Evolutionary conservation across 2,797 vertebrate genomes (phyloP).

Genomic region (Pseudochaenichthys georgianus): DNA sequence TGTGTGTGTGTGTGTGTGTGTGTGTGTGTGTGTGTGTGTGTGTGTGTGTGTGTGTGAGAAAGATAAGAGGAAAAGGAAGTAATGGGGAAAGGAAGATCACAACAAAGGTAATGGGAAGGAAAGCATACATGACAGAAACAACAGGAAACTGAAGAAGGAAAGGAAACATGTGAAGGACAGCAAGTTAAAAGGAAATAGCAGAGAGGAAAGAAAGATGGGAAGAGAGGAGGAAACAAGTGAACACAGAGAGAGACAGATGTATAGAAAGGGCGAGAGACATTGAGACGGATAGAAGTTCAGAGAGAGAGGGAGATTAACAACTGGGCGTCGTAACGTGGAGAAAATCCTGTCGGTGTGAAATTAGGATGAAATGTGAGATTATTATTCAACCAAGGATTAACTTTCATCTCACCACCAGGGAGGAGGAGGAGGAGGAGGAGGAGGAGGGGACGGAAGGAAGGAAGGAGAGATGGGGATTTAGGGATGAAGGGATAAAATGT

Average conservation of each 20-base stretch:
- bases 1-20: conserved; percentile 5
- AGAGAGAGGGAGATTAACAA: conserved; percentile 83
- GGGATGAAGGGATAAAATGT: neutral
- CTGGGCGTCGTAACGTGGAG: conserved; percentile 86
- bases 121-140: neutral
- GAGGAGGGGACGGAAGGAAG: conserved; percentile 64
- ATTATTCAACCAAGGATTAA: conserved; percentile 92
- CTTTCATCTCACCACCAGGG: conserved; percentile 82
- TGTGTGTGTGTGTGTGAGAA: neutral
- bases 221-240: neutral
- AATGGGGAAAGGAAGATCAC: neutral
- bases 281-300: neutral
- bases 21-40: neutral
- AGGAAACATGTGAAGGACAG: too few species aligned
- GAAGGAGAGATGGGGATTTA: conserved; percentile 19
- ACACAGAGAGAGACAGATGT: conserved; percentile 5
- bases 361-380: conserved; percentile 95
- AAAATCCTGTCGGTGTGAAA: conserved; percentile 92
- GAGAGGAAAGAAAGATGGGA: neutral
- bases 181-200: neutral
- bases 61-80: conserved; percentile 1
- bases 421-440: conserved; percentile 29
- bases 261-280: conserved; percentile 1
- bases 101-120: neutral
- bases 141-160: too few species aligned